Evolutionary conservation across 2,888 invertebrate genomes (phyloP).

Genomic region (Tetragonisca angustula): DNA sequence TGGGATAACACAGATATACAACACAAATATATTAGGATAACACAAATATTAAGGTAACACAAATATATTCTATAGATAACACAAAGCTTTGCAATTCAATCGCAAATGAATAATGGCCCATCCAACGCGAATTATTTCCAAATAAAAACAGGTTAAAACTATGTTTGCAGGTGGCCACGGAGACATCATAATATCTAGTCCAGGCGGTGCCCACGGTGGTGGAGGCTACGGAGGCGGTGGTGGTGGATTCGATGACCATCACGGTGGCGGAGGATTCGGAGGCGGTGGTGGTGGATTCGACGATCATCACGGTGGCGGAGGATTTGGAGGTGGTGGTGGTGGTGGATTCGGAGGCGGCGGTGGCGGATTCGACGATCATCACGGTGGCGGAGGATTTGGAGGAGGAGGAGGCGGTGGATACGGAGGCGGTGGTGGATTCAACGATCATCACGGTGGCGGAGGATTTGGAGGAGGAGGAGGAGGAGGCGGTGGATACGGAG

Average conservation of each 20-base stretch:
- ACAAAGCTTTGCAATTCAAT: too few relatives aligned
- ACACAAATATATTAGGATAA: too few relatives aligned
- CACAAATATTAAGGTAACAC: too few relatives aligned
- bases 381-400: slow-evolving; percentile 18
- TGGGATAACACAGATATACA: too few relatives aligned
- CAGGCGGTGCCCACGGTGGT: slow-evolving; percentile 38
- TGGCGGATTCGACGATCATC: slow-evolving; percentile 37
- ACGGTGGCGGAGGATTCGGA: slow-evolving; percentile 31
- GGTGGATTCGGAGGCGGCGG: slow-evolving; percentile 4
- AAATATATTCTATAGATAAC: too few relatives aligned
- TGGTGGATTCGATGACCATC: background rate
- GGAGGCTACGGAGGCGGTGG: slow-evolving; percentile 46
- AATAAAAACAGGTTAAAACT: background rate
- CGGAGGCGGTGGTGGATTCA: slow-evolving; percentile 25
- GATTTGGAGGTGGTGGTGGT: slow-evolving; percentile 28
- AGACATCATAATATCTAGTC: slow-evolving; percentile 34
- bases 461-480: slow-evolving; percentile 24
- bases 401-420: slow-evolving; percentile 22
- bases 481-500: slow-evolving; percentile 21
- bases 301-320: slow-evolving; percentile 5
- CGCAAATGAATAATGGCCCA: too few relatives aligned
- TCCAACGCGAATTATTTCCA: background rate
- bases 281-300: slow-evolving; percentile 32
- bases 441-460: slow-evolving; percentile 2
- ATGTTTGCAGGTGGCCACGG: slow-evolving; percentile 38